A percentile compares a stretch with the other conserved stretches of the same genome.
These are phyloP conservation scores for Villa cingulata DNA, from an alignment of 2,888 invertebrate genomes.

Conservation along the genomic window DNA sequence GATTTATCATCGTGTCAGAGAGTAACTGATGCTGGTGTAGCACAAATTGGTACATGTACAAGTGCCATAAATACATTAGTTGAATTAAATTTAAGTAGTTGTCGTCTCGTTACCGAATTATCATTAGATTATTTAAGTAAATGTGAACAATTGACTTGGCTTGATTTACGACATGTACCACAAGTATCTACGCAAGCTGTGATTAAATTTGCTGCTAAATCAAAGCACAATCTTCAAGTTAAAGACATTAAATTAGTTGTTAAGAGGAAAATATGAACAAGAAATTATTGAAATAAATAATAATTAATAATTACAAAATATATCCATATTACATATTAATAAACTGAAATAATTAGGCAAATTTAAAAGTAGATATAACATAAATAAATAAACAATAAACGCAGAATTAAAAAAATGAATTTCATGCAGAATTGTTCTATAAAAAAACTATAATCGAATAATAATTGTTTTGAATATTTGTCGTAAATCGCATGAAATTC, in stretches of 20 bases:
- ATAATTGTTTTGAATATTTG: too few relatives aligned
- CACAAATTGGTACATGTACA: slow-evolving; percentile 65
- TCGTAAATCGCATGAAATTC: too few relatives aligned
- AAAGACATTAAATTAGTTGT: slow-evolving; percentile 67
- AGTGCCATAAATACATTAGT: slow-evolving; percentile 50
- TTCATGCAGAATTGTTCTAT: too few relatives aligned
- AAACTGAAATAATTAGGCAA: too few relatives aligned
- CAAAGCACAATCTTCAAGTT: slow-evolving; percentile 64
- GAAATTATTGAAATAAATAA: too few relatives aligned
- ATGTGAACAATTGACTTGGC: slow-evolving; percentile 55
- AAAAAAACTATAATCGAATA: too few relatives aligned
- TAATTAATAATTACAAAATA: too few relatives aligned
- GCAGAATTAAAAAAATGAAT: too few relatives aligned
- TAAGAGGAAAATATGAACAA: slow-evolving; percentile 32
- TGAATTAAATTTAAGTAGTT: slow-evolving; percentile 67
- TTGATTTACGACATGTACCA: slow-evolving; percentile 68
- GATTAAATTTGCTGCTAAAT: slow-evolving; percentile 70
- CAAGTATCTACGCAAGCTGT: slow-evolving; percentile 70
- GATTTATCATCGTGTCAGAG: slow-evolving; percentile 78
- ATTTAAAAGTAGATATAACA: too few relatives aligned
- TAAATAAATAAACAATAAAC: too few relatives aligned
- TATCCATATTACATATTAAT: too few relatives aligned
- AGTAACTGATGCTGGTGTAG: slow-evolving; percentile 80
- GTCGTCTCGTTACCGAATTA: slow-evolving; percentile 66
- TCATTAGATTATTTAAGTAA: slow-evolving; percentile 68